phyloP scores from a whole-genome alignment of 2,888 invertebrate genomes.

The Acronicta psi region DNA sequence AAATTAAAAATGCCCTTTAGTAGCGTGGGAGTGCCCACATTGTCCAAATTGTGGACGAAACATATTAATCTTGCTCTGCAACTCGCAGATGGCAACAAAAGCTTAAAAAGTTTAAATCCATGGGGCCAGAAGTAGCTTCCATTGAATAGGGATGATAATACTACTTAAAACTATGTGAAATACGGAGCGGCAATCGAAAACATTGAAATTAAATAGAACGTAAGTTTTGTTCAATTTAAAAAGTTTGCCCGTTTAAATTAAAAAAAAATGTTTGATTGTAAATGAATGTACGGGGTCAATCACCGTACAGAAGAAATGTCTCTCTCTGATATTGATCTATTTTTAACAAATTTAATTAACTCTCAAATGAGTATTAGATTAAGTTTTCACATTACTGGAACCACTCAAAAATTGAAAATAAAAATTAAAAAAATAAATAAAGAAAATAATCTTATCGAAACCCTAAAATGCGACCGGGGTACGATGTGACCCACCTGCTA shows the following conservation, averaged over 20 bases:
- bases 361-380: too few species aligned
- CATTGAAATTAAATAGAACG: not conserved
- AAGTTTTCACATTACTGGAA: too few species aligned
- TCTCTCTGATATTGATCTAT: too few species aligned
- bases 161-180: conserved; percentile 26
- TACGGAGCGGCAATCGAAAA: conserved; percentile 6
- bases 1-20: not conserved
- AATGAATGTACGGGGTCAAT: too few species aligned
- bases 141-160: conserved; percentile 32
- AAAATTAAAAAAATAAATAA: conserved; percentile 20
- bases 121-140: conserved; percentile 35
- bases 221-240: not conserved
- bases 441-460: conserved; percentile 51
- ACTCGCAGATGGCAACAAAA: conserved; percentile 38
- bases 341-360: too few species aligned
- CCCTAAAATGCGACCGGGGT: conserved; percentile 59
- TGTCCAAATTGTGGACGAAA: conserved; percentile 1
- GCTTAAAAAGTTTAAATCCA: conserved; percentile 13
- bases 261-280: too few species aligned
- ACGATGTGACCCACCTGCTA: conserved; percentile 85
- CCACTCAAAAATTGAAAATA: too few species aligned
- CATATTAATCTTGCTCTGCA: conserved; percentile 16
- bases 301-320: too few species aligned
- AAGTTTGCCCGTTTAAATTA: too few species aligned
- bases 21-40: conserved; percentile 13